Evolutionary conservation across 2,797 vertebrate species (phyloP).

Genomic region (Acrossocheilus fasciatus): DNA sequence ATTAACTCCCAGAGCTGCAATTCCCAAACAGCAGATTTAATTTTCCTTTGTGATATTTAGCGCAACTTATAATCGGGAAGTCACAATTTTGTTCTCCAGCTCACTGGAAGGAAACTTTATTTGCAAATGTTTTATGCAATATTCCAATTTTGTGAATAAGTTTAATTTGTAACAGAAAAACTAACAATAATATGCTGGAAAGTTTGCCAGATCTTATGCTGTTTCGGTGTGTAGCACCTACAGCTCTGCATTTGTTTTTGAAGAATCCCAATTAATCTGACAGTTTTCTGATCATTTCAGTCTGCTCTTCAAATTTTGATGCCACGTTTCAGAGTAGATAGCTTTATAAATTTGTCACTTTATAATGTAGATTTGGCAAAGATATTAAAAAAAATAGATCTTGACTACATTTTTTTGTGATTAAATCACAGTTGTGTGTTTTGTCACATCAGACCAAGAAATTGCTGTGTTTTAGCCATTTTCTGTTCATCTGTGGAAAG

Average conservation of each 20-base stretch:
- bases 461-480: neutral
- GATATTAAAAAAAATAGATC: neutral
- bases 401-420: neutral
- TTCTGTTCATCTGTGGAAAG: conserved; percentile 10
- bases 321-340: neutral
- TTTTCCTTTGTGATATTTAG: too few relatives aligned
- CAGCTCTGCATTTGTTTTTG: too few relatives aligned
- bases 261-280: neutral
- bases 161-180: too few relatives aligned
- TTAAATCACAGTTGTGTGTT: neutral
- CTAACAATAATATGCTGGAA: neutral
- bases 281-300: neutral
- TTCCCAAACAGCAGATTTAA: too few relatives aligned
- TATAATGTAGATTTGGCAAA: neutral
- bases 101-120: too few relatives aligned
- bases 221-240: neutral
- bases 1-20: too few relatives aligned
- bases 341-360: neutral
- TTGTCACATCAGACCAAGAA: neutral
- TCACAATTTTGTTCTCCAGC: too few relatives aligned
- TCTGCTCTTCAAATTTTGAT: neutral
- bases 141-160: too few relatives aligned
- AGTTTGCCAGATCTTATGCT: neutral
- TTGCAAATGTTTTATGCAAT: too few relatives aligned
- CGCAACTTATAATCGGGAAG: too few relatives aligned